A percentile compares a stretch with the other conserved stretches of the same genome.
Evolutionary conservation across 2,113 vertebrate genomes (phyloP).

Genomic region (Macaca nemestrina): DNA sequence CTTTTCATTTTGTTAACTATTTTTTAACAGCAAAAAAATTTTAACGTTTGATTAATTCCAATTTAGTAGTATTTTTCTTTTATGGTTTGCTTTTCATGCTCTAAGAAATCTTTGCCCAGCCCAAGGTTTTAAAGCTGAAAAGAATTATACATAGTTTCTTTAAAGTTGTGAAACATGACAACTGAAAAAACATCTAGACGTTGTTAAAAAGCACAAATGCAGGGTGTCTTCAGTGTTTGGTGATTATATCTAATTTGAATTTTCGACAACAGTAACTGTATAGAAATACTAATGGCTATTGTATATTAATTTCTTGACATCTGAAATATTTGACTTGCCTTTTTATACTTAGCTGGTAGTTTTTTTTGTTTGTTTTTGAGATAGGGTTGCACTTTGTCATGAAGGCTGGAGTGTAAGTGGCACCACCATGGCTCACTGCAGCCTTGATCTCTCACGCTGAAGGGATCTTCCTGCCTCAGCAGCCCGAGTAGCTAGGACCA

Average conservation of each 20-base stretch:
- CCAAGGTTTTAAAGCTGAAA: not conserved
- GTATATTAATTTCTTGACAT: not conserved
- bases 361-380: no score
- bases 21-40: conserved; percentile 29
- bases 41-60: conserved; percentile 37
- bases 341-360: not conserved
- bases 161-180: conserved; percentile 4
- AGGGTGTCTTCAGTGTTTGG: not conserved
- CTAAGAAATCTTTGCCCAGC: not conserved
- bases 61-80: conserved; percentile 7
- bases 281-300: conserved; percentile 3
- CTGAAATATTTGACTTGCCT: conserved; percentile 42
- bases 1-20: conserved; percentile 31
- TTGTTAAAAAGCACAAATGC: conserved; percentile 2
- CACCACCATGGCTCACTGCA: no score
- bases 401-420: no score
- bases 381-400: no score
- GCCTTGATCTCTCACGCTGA: no score
- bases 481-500: no score
- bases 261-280: not conserved
- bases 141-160: conserved; percentile 5
- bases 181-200: not conserved
- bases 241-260: conserved; percentile 30
- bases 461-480: no score
- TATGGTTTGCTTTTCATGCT: not conserved